Base-by-base conservation (phyloP, 2,797 vertebrate genomes). In the Thamnophis elegans region DNA sequence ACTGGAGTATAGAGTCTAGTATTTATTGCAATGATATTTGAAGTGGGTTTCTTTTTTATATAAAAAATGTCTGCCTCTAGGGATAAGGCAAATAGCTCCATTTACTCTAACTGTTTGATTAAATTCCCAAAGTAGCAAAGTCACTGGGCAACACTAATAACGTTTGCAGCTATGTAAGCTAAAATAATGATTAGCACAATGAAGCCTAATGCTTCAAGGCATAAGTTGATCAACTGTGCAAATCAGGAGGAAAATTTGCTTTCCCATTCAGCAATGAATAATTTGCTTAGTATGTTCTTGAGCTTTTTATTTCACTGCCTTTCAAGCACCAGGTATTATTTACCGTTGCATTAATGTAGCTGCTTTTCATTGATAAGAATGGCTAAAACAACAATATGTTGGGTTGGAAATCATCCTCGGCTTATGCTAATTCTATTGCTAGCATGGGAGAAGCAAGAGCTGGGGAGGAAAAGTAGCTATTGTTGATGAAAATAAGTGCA, bases 1-100 rank as follows among this genome's bases (percentile, higher is more conserved):
- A 96, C 96, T 93, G 94, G 96, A 95, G 95, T 97, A 97, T 96
- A 96, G 94, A 96, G 94, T 88, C 95, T 96, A 96, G 97, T 97
- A 96, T 97, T 97, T 95, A 96, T 97, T 96, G 95, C 86, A 92
- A 94, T 0, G 51, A 96, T 95, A 94, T 96, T 95, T 90, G 92
- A 94, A 94, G 95, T 92, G 42, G 86, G 92, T 96, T 96, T 93
- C 55, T 56, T 85, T 82, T 90, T 90, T 87, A 68, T 55, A 90
- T 68, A 86, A 28, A 58, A 96, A 95, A 87, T 90, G 92, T 22
- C 51, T 95, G 94, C 95, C 96, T 96, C 95, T 94, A 95, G 96
- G 97, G 92, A 94, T 96, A 95, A 95, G 96, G 94, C 95, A 96
- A 96, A 96, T 96, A 94, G 96, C 96, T 94, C 95, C 93, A 93